Conservation (phyloP, 2,797 vertebrate species). For the Syngnathus acus region DNA sequence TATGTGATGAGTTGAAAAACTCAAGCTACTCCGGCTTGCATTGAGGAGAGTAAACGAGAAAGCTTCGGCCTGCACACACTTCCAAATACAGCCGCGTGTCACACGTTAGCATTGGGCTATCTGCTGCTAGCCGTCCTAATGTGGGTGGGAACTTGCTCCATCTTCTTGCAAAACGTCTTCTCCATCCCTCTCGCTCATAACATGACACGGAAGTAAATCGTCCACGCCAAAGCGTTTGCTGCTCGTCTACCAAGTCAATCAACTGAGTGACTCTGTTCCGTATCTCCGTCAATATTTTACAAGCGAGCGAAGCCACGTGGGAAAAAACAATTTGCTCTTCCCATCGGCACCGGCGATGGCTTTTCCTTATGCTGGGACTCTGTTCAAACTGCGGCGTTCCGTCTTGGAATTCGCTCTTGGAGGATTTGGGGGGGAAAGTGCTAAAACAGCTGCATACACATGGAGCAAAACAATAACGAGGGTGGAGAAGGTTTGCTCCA, state of each 20-base stretch:
- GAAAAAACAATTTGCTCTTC: not conserved
- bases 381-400: conserved; percentile 30
- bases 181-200: not conserved
- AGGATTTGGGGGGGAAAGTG: conserved; percentile 24
- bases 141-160: not conserved
- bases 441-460: conserved; percentile 48
- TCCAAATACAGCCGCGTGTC: not conserved
- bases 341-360: conserved; percentile 16
- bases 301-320: not conserved
- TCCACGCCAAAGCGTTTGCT: not conserved
- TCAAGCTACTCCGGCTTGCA: too few relatives aligned
- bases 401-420: conserved; percentile 55
- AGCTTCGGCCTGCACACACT: not conserved
- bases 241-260: not conserved
- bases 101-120: not conserved
- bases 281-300: not conserved
- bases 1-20: too few relatives aligned
- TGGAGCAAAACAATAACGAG: conserved; percentile 33
- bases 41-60: not conserved
- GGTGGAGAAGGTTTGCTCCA: conserved; percentile 4
- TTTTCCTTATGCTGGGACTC: conserved; percentile 50
- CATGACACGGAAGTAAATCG: conserved; percentile 1
- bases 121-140: not conserved
- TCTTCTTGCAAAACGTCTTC: not conserved
- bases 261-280: not conserved